Percentiles rank a stretch among this genome's conserved stretches.
Conservation (phyloP, 2,113 vertebrate genomes). For the Dipodomys ordii region DNA sequence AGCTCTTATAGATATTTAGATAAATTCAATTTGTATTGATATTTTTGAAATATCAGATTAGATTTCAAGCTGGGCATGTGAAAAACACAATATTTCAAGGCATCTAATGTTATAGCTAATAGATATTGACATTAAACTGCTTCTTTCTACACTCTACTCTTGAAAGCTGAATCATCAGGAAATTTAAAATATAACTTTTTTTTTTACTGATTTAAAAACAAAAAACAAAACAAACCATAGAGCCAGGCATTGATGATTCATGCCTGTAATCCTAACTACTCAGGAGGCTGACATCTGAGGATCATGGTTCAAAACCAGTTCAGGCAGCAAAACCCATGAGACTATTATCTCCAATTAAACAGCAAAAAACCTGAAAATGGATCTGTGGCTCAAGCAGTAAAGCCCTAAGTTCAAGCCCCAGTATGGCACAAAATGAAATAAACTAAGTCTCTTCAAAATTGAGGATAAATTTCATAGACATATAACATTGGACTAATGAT, state of each 20-base stretch:
- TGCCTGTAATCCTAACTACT: too few relatives aligned
- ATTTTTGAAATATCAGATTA: conserved; percentile 77
- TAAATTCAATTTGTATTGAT: conserved; percentile 75
- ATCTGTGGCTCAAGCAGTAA: too few relatives aligned
- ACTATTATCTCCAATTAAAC: too few relatives aligned
- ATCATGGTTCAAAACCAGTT: too few relatives aligned
- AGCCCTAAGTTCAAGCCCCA: too few relatives aligned
- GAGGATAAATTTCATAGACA: conserved; percentile 46
- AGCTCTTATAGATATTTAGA: neutral
- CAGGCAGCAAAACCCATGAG: too few relatives aligned
- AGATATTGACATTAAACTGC: conserved; percentile 75
- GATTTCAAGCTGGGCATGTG: conserved; percentile 77
- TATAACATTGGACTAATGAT: conserved; percentile 33
- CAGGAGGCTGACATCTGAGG: too few relatives aligned
- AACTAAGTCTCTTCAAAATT: neutral
- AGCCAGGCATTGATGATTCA: neutral
- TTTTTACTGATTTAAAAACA: neutral
- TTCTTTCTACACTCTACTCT: conserved; percentile 34
- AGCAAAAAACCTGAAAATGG: neutral
- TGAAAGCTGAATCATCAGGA: conserved; percentile 49
- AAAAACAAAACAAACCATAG: neutral
- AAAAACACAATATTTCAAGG: conserved; percentile 77
- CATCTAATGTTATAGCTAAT: conserved; percentile 64
- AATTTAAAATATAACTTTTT: neutral
- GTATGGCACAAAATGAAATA: too few relatives aligned